These are phyloP conservation scores for Hemichromis elongatus DNA, from an alignment of 2,113 vertebrate genomes.

Conservation along the genomic window DNA sequence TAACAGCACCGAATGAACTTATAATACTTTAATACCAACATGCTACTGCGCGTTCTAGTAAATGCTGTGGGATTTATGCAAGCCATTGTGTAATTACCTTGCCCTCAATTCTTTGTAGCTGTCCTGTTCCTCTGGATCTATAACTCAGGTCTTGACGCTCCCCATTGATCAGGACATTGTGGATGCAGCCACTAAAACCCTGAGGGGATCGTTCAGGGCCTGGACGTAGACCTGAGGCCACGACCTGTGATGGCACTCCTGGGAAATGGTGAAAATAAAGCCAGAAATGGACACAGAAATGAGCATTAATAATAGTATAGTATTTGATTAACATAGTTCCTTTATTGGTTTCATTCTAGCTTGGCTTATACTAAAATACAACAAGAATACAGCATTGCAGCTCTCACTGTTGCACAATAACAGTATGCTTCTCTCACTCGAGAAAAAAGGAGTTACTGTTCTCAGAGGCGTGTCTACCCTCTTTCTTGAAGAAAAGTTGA, in stretches of 20 bases:
- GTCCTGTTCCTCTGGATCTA: constrained; percentile 26
- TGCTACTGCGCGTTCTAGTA: neutral
- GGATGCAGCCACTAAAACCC: constrained; percentile 90
- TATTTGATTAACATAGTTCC: neutral
- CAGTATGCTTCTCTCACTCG: neutral
- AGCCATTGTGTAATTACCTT: constrained; percentile 19
- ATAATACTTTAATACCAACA: neutral
- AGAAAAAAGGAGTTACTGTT: neutral
- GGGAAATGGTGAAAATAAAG: neutral
- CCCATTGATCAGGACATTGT: constrained; percentile 89
- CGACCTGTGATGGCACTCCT: constrained; percentile 86
- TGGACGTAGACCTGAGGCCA: constrained; percentile 81
- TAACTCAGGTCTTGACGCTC: constrained; percentile 89
- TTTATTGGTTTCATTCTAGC: neutral
- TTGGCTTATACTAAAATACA: neutral
- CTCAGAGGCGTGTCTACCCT: neutral
- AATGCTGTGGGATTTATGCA: neutral
- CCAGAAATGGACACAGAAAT: neutral
- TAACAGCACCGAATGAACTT: neutral
- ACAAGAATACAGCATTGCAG: neutral
- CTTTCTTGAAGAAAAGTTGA: neutral
- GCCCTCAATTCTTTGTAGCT: constrained; percentile 70
- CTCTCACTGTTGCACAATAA: neutral
- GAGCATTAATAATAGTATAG: neutral
- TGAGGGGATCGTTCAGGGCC: constrained; percentile 82